Conservation (phyloP, 2,797 vertebrate genomes). For the Pygocentrus nattereri region DNA sequence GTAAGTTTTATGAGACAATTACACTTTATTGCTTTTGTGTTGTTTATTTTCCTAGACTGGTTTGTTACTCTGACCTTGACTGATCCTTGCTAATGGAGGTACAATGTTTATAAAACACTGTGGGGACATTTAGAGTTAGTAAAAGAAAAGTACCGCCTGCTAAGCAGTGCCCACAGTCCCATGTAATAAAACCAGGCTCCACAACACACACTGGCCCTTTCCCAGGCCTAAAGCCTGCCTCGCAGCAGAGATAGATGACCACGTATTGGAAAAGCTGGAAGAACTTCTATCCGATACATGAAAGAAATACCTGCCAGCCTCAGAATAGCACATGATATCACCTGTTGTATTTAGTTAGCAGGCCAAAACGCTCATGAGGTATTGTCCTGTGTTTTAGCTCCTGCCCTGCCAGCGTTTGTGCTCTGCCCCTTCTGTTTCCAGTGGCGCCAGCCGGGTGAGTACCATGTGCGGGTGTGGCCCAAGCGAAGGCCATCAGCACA, state of each 20-base stretch:
- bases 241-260: constrained; percentile 6
- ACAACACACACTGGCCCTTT: neutral
- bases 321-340: constrained; percentile 37
- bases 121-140: constrained; percentile 5
- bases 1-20: constrained; percentile 72
- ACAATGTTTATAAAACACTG: constrained; percentile 6
- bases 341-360: constrained; percentile 23
- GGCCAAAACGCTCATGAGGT: constrained; percentile 7
- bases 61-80: neutral
- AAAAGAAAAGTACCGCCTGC: neutral
- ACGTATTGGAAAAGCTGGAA: constrained; percentile 30
- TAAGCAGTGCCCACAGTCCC: constrained; percentile 8
- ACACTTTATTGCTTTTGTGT: constrained; percentile 22
- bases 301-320: constrained; percentile 43
- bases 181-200: constrained; percentile 22
- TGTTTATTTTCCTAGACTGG: constrained; percentile 11
- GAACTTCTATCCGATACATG: constrained; percentile 8
- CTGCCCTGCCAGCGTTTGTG: constrained; percentile 49
- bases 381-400: constrained; percentile 56
- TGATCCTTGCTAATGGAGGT: neutral
- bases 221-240: constrained; percentile 10
- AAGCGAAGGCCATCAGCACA: constrained; percentile 80
- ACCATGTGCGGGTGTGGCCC: constrained; percentile 83
- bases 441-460: constrained; percentile 82
- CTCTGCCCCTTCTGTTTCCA: constrained; percentile 88